Conservation (phyloP, 2,888 invertebrate genomes). For the Exephanes ischioxanthus region DNA sequence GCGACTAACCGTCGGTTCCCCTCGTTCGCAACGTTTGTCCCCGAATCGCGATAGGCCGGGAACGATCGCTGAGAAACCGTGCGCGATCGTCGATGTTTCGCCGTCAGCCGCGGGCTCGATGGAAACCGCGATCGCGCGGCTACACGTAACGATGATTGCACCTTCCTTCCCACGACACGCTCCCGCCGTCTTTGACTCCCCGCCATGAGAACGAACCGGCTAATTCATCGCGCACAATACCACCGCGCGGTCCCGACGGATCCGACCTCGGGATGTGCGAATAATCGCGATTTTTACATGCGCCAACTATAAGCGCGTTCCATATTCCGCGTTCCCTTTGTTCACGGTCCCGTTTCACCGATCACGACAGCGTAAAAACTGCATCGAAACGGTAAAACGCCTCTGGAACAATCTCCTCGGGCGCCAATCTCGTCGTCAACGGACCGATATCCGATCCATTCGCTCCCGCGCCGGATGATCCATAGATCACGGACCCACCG, state of each 20-base stretch:
- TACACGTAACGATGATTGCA: slow-evolving; percentile 48
- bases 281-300: slow-evolving; percentile 22
- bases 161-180: slow-evolving; percentile 55
- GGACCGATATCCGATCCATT: background rate
- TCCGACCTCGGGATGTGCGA: slow-evolving; percentile 53
- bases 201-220: slow-evolving; percentile 30
- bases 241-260: slow-evolving; percentile 47
- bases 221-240: slow-evolving; percentile 52
- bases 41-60: background rate
- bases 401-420: background rate
- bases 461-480: background rate
- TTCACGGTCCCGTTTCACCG: background rate
- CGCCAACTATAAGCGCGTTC: background rate
- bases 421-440: background rate
- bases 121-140: slow-evolving; percentile 30
- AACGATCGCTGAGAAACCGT: background rate
- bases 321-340: background rate
- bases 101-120: background rate
- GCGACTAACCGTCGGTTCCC: slow-evolving; percentile 30
- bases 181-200: slow-evolving; percentile 30
- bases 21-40: slow-evolving; percentile 20
- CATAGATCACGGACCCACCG: slow-evolving; percentile 44
- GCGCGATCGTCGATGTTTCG: slow-evolving; percentile 24
- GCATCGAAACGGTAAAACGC: background rate
- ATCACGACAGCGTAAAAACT: background rate